A percentile compares a stretch with the other conserved stretches of the same genome.
These are phyloP conservation scores for Tapirus indicus DNA, from an alignment of 2,797 vertebrate genomes.

Conservation along the genomic window DNA sequence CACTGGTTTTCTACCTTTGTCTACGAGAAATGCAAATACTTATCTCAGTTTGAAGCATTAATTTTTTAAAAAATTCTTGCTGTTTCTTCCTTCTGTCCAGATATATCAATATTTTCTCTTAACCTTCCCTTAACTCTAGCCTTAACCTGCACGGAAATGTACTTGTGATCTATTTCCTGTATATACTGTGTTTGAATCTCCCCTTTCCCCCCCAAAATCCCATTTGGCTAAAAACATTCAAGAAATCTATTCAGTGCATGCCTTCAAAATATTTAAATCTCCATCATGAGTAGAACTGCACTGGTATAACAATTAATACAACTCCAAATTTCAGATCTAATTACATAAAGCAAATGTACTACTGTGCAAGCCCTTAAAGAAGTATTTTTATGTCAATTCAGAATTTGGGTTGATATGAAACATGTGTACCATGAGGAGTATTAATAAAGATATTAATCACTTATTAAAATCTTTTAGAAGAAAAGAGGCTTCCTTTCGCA, in stretches of 20 bases:
- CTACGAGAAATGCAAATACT: neutral
- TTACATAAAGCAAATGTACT: neutral
- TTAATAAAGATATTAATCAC: neutral
- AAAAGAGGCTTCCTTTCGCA: slow-evolving; percentile 22
- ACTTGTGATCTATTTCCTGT: neutral
- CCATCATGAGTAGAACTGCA: slow-evolving; percentile 1
- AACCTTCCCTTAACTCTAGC: neutral
- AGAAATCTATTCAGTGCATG: neutral
- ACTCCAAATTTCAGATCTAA: slow-evolving; percentile 17
- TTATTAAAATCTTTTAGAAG: neutral
- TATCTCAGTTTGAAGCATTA: neutral
- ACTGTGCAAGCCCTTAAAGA: neutral
- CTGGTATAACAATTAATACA: neutral
- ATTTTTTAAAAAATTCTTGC: neutral
- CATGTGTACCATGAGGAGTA: neutral
- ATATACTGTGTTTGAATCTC: neutral
- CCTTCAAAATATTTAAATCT: slow-evolving; percentile 50
- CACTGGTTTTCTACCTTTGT: neutral
- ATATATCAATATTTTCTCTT: neutral
- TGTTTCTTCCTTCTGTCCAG: neutral
- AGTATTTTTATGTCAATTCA: neutral
- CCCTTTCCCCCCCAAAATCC: too few relatives aligned
- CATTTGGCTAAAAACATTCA: neutral
- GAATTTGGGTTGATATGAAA: neutral
- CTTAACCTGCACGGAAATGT: neutral